Evolutionary conservation across 2,888 invertebrate species (phyloP), one percentile per base, ranked within the genome.

Genomic region (Trichacis sp.): DNA sequence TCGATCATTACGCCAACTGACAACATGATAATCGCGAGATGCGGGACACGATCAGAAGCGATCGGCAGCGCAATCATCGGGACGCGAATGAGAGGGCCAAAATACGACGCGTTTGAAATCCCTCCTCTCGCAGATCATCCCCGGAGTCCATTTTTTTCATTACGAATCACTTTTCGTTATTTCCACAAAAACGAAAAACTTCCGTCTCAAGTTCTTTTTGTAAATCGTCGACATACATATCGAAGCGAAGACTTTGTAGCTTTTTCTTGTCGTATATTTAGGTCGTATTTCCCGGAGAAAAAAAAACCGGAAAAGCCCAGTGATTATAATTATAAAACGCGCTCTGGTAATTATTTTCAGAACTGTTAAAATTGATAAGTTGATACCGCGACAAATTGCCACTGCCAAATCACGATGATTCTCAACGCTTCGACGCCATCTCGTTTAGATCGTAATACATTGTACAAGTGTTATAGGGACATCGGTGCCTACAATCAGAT

Each of bases 1-100:
- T 98, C 86, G 97, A 98, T 87, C 97, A 98, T 86, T 95, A 95
- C 87, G 91, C 94, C 84, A 94, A 93, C 89, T 94, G 91, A 92
- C 82, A 84, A 77, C 76, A 81, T 79, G 83, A 83, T 70, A 73
- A 75, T 55, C 82, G 83, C 69, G 82, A 83, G 73, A 74, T 78
- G 55, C 76, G 79, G 57, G 80, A 81, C 67, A 65, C 73, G 57
- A 73, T 74, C 51, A 76, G 82, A 20, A 79, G 79, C 56, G 82
- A 81, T 43, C 78, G 80, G 24, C 77, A 73, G 12, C 75, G 77
- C 47, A 77, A 68, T 66, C 33, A 33, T 33, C 77, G 81, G 53
- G 79, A 78, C 51, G 75, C 76, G 52, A 74, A 75, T 19, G 83
- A 84, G 40, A 76, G 84, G 52, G 81, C 83, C 51, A 83, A 83